Percentiles rank a stretch among this genome's conserved stretches.
These are phyloP conservation scores for Thomomys bottae DNA, from an alignment of 2,113 vertebrate species.

Conservation along the genomic window DNA sequence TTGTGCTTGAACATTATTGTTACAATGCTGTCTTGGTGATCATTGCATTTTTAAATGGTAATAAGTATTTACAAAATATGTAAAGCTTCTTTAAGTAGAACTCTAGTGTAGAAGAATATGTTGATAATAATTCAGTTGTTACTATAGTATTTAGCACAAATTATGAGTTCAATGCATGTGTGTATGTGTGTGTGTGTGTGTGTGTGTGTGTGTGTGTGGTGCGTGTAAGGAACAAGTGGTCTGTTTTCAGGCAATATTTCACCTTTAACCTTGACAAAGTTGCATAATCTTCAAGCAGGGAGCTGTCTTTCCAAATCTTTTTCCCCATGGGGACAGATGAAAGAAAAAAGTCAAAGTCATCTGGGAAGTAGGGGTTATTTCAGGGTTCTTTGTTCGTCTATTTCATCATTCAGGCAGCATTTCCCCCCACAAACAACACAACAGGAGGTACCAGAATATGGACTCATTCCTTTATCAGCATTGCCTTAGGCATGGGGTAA, in stretches of 20 bases:
- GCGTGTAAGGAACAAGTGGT: neutral
- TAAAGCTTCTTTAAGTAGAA: neutral
- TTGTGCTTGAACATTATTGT: neutral
- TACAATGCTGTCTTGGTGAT: neutral
- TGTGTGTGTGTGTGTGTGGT: too few species aligned
- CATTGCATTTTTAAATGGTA: neutral
- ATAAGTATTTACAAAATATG: neutral
- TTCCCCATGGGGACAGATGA: neutral
- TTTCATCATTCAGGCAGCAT: conserved; percentile 40
- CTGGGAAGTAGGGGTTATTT: conserved; percentile 39
- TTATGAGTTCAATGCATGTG: neutral
- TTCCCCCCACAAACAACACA: conserved; percentile 37
- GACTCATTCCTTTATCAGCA: conserved; percentile 34
- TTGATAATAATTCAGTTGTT: neutral
- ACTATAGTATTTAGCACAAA: neutral
- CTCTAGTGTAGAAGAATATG: neutral
- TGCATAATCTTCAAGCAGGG: neutral
- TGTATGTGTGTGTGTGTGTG: too few species aligned
- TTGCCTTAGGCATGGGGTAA: conserved; percentile 61
- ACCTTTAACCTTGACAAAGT: neutral
- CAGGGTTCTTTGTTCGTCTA: conserved; percentile 62
- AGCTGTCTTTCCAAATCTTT: conserved; percentile 41
- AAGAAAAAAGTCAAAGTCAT: conserved; percentile 33
- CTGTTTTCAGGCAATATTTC: neutral
- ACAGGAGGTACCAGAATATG: conserved; percentile 54